A percentile compares a stretch with the other conserved stretches of the same genome.
These are phyloP conservation scores for Myotis myotis DNA, from an alignment of 2,797 vertebrate species.

Conservation along the genomic window DNA sequence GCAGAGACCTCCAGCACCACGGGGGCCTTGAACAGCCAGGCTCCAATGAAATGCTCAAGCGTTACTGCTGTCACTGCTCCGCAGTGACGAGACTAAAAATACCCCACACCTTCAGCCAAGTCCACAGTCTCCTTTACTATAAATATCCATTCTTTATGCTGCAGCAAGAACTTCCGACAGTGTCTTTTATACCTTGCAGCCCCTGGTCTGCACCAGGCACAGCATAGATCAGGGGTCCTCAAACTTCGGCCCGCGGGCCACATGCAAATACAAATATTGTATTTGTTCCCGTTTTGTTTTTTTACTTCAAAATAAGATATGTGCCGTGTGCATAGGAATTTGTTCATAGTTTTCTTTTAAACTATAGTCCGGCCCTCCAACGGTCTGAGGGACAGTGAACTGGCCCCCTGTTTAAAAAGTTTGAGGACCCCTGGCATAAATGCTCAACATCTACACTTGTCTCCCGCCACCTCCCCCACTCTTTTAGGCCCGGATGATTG, in stretches of 20 bases:
- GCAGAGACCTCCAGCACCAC: neutral
- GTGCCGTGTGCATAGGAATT: too few species aligned
- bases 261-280: too few species aligned
- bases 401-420: too few species aligned
- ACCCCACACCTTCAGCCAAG: neutral
- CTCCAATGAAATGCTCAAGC: neutral
- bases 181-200: neutral
- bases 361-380: too few species aligned
- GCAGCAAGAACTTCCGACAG: neutral
- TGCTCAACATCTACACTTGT: neutral
- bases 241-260: too few species aligned
- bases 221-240: too few species aligned
- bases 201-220: too few species aligned
- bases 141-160: neutral
- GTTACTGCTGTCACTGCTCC: neutral
- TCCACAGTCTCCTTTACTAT: neutral
- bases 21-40: neutral
- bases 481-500: neutral
- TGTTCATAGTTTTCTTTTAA: too few species aligned
- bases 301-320: too few species aligned
- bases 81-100: neutral
- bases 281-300: too few species aligned
- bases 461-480: neutral
- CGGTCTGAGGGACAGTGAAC: too few species aligned
- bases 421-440: too few species aligned